These are phyloP conservation scores for Campylomormyrus numenius DNA, from an alignment of 2,113 vertebrate species.

Conservation along the genomic window DNA sequence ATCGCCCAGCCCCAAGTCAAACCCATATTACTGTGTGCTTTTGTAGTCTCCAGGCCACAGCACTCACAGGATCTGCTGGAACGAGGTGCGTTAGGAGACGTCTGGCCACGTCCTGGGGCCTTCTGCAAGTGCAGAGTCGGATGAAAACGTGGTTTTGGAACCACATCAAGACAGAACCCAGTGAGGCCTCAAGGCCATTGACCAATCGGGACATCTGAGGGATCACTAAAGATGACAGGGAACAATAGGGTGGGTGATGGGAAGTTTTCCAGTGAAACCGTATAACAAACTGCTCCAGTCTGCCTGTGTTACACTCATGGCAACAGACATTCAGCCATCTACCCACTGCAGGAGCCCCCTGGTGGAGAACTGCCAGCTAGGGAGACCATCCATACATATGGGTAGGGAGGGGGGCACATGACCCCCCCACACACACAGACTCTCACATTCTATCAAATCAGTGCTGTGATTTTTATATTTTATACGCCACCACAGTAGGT, in stretches of 20 bases:
- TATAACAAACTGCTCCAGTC: background rate
- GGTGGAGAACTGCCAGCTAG: background rate
- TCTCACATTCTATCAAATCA: background rate
- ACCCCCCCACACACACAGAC: background rate
- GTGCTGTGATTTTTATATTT: background rate
- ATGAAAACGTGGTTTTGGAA: background rate
- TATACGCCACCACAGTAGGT: background rate
- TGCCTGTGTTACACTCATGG: background rate
- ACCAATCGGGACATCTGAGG: background rate
- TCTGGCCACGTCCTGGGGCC: background rate
- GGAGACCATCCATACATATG: background rate
- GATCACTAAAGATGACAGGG: background rate
- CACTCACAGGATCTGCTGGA: background rate
- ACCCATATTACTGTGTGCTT: background rate
- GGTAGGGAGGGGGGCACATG: background rate
- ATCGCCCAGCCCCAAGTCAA: background rate
- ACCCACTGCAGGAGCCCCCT: background rate
- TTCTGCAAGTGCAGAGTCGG: background rate
- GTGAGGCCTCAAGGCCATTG: background rate
- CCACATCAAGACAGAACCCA: background rate
- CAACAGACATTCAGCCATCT: background rate
- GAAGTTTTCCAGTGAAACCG: background rate
- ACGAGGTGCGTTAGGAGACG: background rate
- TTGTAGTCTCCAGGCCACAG: background rate
- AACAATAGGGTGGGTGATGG: background rate